These are phyloP conservation scores for Anomalospiza imberbis DNA, from an alignment of 2,797 vertebrate genomes.

Conservation along the genomic window DNA sequence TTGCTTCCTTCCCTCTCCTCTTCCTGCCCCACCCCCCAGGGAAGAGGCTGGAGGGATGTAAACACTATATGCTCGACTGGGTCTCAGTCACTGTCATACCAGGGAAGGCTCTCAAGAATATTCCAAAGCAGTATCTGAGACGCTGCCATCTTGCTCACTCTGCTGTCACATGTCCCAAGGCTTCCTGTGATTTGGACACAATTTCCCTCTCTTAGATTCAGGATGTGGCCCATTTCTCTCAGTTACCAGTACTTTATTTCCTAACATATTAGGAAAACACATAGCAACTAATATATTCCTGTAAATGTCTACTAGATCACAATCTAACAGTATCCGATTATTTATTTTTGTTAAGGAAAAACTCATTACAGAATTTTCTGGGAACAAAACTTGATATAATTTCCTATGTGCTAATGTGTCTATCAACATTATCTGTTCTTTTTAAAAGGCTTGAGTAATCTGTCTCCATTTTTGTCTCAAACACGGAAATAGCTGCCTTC, in stretches of 20 bases:
- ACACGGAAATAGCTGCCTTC: not conserved
- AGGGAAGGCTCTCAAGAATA: conserved; percentile 7
- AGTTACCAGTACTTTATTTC: not conserved
- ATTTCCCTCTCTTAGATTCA: not conserved
- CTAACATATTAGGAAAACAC: not conserved
- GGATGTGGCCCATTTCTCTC: not conserved
- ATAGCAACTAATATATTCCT: not conserved
- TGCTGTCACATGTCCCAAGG: not conserved
- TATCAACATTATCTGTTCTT: not conserved
- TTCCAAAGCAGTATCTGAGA: not conserved
- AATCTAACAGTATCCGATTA: not conserved
- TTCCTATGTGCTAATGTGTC: not conserved
- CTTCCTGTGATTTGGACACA: not conserved
- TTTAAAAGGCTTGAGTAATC: not conserved
- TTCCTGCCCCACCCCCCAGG: conserved; percentile 39
- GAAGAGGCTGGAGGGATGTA: conserved; percentile 43
- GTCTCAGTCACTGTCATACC: not conserved
- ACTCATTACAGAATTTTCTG: not conserved
- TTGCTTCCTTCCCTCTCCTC: conserved; percentile 32
- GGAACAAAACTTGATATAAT: not conserved
- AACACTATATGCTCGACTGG: not conserved
- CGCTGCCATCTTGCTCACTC: not conserved
- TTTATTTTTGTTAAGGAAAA: not conserved
- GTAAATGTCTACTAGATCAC: not conserved
- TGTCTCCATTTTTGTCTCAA: not conserved